phyloP scores from a whole-genome alignment of 2,888 invertebrate species.

The Scaptomyza tumidula region DNA sequence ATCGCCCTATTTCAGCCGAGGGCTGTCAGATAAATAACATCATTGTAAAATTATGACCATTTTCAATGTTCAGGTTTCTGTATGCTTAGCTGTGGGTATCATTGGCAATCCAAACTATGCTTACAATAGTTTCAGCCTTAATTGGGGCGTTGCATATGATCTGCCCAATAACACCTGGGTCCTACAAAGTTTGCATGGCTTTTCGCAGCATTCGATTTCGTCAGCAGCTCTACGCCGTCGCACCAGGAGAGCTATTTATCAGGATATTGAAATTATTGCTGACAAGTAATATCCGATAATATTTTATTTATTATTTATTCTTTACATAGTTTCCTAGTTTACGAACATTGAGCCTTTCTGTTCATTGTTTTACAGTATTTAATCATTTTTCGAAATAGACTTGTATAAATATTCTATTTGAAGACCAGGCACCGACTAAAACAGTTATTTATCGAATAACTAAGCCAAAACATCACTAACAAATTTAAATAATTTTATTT shows the following conservation, averaged over 20 bases:
- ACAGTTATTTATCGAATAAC: too few species aligned
- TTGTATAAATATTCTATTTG: too few species aligned
- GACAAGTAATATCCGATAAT: constrained; percentile 86
- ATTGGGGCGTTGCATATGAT: constrained; percentile 90
- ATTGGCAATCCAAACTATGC: constrained; percentile 86
- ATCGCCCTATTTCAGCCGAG: not conserved
- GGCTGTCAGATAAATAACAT: constrained; percentile 12
- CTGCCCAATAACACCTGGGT: constrained; percentile 86
- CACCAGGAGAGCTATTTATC: constrained; percentile 76
- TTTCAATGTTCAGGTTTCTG: constrained; percentile 84
- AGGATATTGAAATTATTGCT: constrained; percentile 85
- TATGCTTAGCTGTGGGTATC: constrained; percentile 87
- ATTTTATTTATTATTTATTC: not conserved
- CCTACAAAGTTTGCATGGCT: constrained; percentile 82
- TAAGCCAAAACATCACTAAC: too few species aligned
- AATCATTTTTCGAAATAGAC: too few species aligned
- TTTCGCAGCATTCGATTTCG: constrained; percentile 65
- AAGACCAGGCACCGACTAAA: too few species aligned
- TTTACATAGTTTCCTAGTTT: too few species aligned
- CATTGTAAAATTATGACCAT: constrained; percentile 7
- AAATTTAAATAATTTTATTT: too few species aligned
- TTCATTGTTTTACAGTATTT: too few species aligned
- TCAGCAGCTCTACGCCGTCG: constrained; percentile 85
- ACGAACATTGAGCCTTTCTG: too few species aligned
- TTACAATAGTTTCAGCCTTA: constrained; percentile 88